Conservation (phyloP, 2,888 invertebrate species). For the Lapara coniferarum region DNA sequence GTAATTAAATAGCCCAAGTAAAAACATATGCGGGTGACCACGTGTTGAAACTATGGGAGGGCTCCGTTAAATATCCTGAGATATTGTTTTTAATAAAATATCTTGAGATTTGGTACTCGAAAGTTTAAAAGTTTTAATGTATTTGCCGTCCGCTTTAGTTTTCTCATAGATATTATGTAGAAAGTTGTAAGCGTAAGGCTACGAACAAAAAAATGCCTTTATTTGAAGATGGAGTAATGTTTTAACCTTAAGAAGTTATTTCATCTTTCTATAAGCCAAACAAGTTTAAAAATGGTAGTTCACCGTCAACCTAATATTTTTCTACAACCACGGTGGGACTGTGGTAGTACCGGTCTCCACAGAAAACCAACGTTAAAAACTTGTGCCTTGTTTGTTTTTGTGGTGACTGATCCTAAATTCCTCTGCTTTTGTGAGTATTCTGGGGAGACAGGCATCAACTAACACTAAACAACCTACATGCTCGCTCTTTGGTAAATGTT, state of each 20-base stretch:
- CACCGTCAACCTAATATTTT: too few species aligned
- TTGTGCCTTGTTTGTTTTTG: too few species aligned
- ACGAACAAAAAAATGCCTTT: background rate
- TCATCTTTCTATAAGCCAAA: background rate
- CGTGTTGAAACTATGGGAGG: slow-evolving; percentile 54
- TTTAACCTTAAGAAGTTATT: too few species aligned
- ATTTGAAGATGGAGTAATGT: too few species aligned
- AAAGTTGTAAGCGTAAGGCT: background rate
- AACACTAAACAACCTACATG: too few species aligned
- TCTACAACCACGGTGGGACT: too few species aligned
- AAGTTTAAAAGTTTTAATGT: slow-evolving; percentile 32
- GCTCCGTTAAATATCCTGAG: slow-evolving; percentile 49
- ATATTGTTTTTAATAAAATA: slow-evolving; percentile 46
- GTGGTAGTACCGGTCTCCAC: too few species aligned
- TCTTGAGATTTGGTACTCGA: slow-evolving; percentile 32
- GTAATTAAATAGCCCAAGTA: slow-evolving; percentile 51
- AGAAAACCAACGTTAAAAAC: too few species aligned
- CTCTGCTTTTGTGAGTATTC: too few species aligned
- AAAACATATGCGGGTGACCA: slow-evolving; percentile 73
- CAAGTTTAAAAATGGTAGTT: background rate
- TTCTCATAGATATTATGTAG: slow-evolving; percentile 26
- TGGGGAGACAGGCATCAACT: too few species aligned
- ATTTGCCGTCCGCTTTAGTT: slow-evolving; percentile 30
- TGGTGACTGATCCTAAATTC: too few species aligned
- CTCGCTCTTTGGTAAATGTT: too few species aligned